Evolutionary conservation across 2,797 vertebrate species (phyloP), one percentile per base, ranked within the genome.

Genomic region (Austrolebias charrua): DNA sequence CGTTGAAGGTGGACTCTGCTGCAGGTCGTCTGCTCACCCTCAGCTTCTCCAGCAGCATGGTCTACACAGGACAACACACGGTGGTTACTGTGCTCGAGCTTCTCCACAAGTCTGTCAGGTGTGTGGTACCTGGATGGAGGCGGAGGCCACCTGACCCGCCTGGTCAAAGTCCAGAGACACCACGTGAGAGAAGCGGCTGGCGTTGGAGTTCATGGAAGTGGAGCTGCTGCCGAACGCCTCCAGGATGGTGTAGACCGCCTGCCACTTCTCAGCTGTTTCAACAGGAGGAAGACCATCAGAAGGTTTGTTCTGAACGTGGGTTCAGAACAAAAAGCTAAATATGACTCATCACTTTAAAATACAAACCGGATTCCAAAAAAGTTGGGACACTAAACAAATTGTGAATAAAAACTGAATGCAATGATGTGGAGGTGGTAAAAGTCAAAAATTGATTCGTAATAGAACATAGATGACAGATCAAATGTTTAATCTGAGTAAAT

Each of bases 141-240:
- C 96, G 0, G 97, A 98, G 0, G 97, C 95, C 93, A 99, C 95
- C 90, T 97, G 97, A 48, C 97, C 97, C 2, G 96, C 91, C 89
- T 98, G 97, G 88, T 99, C 96, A 7, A 98, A 98, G 84, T 98
- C 97, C 64, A 99, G 91, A 7, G 97, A 99, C 82, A 98, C 91
- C 1, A 99, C 94, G 78, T 99, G 96, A 2, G 96, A 97, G 88
- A 98, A 98, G 76, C 95, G 96, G 1, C 96, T 97, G 77, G 95
- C 96, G 0, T 95, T 98, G 78, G 91, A 40, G 1, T 98, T 98
- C 93, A 98, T 94, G 70, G 93, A 64, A 0, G 96, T 97, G 76
- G 93, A 83, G 80, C 95, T 94, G 89, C 97, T 97, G 42, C 97
- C 97, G 76, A 99, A 99, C 67, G 96, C 96, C 84, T 98, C 97